Evolutionary conservation across 2,113 vertebrate genomes (phyloP).

Genomic region (Bostrychus sinensis): DNA sequence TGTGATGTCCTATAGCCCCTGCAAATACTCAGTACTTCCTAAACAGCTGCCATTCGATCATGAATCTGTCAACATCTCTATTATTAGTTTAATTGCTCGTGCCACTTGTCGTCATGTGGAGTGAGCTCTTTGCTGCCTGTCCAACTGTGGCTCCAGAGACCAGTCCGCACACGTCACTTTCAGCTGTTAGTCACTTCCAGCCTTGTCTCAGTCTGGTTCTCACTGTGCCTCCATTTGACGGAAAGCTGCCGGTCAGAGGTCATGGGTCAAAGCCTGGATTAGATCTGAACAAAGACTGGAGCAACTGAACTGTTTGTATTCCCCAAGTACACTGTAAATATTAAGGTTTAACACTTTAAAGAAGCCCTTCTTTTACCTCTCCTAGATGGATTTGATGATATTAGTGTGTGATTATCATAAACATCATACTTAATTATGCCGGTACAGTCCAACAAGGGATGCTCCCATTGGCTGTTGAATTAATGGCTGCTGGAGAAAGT

Average conservation of each 20-base stretch:
- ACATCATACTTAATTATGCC: too few relatives aligned
- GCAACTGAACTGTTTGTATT: neutral
- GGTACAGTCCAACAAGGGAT: too few relatives aligned
- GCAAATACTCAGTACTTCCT: too few relatives aligned
- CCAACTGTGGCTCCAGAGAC: neutral
- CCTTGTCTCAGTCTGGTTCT: slow-evolving; percentile 15
- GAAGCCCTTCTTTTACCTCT: neutral
- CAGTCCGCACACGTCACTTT: slow-evolving; percentile 12
- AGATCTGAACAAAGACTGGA: slow-evolving; percentile 6
- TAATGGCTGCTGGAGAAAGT: too few relatives aligned
- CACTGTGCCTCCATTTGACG: slow-evolving; percentile 4
- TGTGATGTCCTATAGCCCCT: too few relatives aligned
- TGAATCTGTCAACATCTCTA: neutral
- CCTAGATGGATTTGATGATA: too few relatives aligned
- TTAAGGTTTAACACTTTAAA: neutral
- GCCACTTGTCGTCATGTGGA: neutral
- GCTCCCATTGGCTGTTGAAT: too few relatives aligned
- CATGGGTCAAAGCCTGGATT: neutral
- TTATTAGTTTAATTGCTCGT: neutral
- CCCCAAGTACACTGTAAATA: too few relatives aligned
- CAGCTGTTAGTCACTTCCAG: slow-evolving; percentile 24
- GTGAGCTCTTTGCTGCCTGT: neutral
- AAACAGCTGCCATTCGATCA: too few relatives aligned
- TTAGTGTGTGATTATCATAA: too few relatives aligned
- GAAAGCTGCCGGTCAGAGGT: slow-evolving; percentile 7